phyloP scores from a whole-genome alignment of 1,140 invertebrate species.

The Medauroidea extradentata region DNA sequence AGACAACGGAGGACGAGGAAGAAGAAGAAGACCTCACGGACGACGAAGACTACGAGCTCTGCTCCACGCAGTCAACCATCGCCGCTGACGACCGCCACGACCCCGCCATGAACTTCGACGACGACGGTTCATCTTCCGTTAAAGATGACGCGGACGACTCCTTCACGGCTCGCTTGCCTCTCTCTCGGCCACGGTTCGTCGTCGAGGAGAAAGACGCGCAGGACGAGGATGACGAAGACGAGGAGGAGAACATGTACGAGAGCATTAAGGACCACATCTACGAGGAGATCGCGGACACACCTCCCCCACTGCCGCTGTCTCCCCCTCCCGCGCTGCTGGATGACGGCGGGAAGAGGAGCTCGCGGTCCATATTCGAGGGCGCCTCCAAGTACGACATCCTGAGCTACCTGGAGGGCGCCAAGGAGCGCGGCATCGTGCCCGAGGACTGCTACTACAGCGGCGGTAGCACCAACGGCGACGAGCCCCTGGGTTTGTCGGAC shows the following conservation, averaged over 20 bases:
- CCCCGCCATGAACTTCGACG: no score
- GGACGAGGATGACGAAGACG: neutral
- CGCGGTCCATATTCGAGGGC: constrained; percentile 71
- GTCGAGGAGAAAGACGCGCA: neutral
- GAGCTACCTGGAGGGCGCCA: constrained; percentile 80
- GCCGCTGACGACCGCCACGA: no score
- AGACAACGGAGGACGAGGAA: neutral
- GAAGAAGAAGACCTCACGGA: constrained; percentile 16
- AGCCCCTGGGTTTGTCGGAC: constrained; percentile 34
- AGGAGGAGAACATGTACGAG: constrained; percentile 68
- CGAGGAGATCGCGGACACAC: constrained; percentile 70
- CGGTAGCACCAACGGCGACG: constrained; percentile 43
- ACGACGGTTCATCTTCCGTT: no score
- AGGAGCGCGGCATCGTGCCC: constrained; percentile 63
- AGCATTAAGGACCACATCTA: constrained; percentile 82
- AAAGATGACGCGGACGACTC: no score
- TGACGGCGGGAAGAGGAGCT: constrained; percentile 17
- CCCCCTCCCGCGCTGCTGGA: constrained; percentile 61
- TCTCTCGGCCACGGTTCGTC: neutral
- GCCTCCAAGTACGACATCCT: constrained; percentile 85
- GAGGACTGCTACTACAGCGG: constrained; percentile 11
- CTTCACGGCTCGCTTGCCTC: no score
- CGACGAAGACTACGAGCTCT: no score
- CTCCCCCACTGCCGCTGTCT: constrained; percentile 68
- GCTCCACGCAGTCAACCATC: no score